Conservation (phyloP, 2,797 vertebrate genomes). For the Tympanoctomys barrerae region DNA sequence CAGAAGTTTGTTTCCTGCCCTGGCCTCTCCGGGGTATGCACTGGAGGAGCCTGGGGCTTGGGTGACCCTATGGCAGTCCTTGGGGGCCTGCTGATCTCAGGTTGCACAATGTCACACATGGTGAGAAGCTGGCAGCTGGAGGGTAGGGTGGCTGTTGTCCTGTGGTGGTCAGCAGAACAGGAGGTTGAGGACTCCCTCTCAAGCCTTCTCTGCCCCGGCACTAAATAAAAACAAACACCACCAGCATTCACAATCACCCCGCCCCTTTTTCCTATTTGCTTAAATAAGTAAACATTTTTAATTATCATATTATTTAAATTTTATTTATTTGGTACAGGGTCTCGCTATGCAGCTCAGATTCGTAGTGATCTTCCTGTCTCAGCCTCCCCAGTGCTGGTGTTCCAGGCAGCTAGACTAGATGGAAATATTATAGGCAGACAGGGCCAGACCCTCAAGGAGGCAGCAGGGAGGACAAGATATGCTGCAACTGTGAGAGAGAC, state of each 20-base stretch:
- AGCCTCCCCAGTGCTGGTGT: no score
- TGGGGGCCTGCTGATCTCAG: not conserved
- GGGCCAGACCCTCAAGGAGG: no score
- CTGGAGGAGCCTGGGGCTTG: not conserved
- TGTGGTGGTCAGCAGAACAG: not conserved
- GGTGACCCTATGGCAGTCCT: not conserved
- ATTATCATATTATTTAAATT: no score
- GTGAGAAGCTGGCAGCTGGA: slow-evolving; percentile 57
- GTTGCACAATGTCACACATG: slow-evolving; percentile 48
- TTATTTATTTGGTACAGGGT: no score
- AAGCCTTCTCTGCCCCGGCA: not conserved
- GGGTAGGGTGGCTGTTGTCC: not conserved
- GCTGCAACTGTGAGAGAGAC: no score
- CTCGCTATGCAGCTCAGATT: no score
- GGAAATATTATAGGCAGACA: no score
- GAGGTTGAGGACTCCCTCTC: not conserved
- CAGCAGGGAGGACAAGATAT: no score
- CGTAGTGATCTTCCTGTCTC: no score
- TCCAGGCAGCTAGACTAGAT: no score
- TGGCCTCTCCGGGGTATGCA: accelerated
- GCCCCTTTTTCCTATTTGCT: not conserved
- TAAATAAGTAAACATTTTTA: not conserved
- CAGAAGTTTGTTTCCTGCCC: slow-evolving; percentile 41
- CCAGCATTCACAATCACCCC: not conserved
- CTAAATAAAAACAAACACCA: not conserved